phyloP scores from a whole-genome alignment of 2,888 invertebrate genomes.

The Mythimna albipuncta region DNA sequence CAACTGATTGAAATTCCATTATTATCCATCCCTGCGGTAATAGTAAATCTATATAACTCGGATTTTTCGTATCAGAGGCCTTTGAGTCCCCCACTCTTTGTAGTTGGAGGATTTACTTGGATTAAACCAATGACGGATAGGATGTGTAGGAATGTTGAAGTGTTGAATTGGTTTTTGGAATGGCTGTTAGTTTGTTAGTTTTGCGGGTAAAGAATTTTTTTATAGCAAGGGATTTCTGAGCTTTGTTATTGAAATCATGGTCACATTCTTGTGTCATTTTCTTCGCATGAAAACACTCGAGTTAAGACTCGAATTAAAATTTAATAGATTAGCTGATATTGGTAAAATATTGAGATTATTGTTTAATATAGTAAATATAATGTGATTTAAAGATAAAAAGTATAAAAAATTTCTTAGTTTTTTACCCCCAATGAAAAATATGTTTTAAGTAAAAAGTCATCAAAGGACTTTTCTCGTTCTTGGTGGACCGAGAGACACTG shows the following conservation, averaged over 20 bases:
- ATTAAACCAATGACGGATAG: constrained; percentile 76
- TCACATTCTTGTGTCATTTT: neutral
- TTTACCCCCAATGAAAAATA: no score
- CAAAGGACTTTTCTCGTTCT: no score
- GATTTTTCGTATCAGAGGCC: constrained; percentile 81
- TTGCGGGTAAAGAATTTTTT: constrained; percentile 8
- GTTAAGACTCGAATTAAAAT: no score
- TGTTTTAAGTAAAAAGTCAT: no score
- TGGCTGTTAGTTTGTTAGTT: constrained; percentile 32
- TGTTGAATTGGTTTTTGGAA: constrained; percentile 38
- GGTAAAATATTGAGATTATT: no score
- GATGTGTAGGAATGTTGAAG: constrained; percentile 40
- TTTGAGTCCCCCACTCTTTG: constrained; percentile 77
- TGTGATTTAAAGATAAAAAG: no score
- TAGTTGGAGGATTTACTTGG: constrained; percentile 77
- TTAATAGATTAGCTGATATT: no score
- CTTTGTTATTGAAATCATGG: neutral
- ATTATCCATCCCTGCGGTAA: constrained; percentile 83
- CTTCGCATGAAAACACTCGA: neutral
- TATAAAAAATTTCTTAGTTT: no score
- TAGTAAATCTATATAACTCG: constrained; percentile 84
- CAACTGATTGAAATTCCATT: constrained; percentile 89
- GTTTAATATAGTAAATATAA: neutral
- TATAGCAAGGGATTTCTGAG: neutral
- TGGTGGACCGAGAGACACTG: no score